Evolutionary conservation across 1,140 invertebrate species (phyloP), one percentile per base, ranked within the genome.

Genomic region (Drosophila lowei): DNA sequence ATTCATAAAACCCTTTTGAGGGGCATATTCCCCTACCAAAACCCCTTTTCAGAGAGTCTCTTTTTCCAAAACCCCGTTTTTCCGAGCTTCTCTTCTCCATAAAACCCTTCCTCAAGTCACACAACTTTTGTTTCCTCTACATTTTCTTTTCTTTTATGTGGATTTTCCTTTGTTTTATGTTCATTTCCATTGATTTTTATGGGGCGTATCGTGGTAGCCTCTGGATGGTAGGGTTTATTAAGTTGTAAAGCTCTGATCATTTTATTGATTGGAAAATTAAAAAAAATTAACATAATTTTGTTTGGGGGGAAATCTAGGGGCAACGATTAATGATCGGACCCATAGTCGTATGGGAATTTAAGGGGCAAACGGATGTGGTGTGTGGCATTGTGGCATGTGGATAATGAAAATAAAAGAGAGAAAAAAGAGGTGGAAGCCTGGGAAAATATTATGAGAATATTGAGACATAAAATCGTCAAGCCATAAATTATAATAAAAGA

Each of bases 261-360:
- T 52, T 58, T 56, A 55, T 44, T 15, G 30, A 48, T 54, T 68
- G 38, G 53, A 44, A 56, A 50, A 23, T 18, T 8, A 8, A 5
- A 46, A 41, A 5, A 49, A 41, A 75, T 75, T 75, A 62, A 75
- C 72, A 77, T 75, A 75, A 65, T 75, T 71, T 25, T 2, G 11
- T 15, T 53, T 58, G 28, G 16, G 16, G 15, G 15, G 6, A 28
- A 5, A 41, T 18, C 18, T 18, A 18, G 18, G 18, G 18, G 18
- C 18, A 41, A 28, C 9, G 16, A 13, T 64, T 64, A 63, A 60
- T 74, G 53, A 75, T 34, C 66, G 64, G 56, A 67, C 8, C 15
- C 15, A 4, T 38, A 38, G 9, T 41, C 59, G 62, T 25, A 70
- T 61, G 30, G 28, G 0, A 38, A 56, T 64, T 53, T 48, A 56